Percentiles rank a stretch among this genome's conserved stretches.
Conservation (phyloP, 37 sponge, comb jelly and placozoan genomes). For the Petrosia ficiformis region DNA sequence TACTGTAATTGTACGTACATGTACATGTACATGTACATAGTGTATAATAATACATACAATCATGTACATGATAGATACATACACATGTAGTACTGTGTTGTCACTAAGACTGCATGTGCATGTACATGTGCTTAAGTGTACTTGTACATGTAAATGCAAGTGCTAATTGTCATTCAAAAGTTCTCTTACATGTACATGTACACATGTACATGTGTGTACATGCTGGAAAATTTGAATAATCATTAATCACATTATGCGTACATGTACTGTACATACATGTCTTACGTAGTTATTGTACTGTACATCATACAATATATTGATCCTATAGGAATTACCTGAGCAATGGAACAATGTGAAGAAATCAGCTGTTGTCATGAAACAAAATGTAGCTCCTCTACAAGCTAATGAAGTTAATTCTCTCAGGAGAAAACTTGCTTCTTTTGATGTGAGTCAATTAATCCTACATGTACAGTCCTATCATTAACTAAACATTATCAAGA, state of each 20-base stretch:
- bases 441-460: slow-evolving; percentile 93
- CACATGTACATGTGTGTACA: not conserved
- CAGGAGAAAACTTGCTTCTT: slow-evolving; percentile 76
- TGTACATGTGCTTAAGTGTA: too few relatives aligned
- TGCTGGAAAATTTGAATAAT: not conserved
- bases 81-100: not conserved
- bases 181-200: too few relatives aligned
- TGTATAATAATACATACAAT: slow-evolving; percentile 3
- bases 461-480: not conserved
- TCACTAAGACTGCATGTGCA: not conserved
- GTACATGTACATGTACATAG: too few relatives aligned
- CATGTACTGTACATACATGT: too few relatives aligned
- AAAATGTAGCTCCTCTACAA: slow-evolving; percentile 97
- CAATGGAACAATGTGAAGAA: slow-evolving; percentile 97
- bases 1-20: not conserved
- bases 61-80: not conserved
- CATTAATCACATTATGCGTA: not conserved
- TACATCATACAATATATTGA: too few relatives aligned
- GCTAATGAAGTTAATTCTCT: slow-evolving; percentile 86
- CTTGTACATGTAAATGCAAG: too few relatives aligned
- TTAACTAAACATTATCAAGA: too few relatives aligned
- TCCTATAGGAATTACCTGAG: slow-evolving; percentile 92
- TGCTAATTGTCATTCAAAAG: too few relatives aligned
- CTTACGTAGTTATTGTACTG: too few relatives aligned
- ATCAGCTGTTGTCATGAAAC: slow-evolving; percentile 88